phyloP scores from a whole-genome alignment of 1,140 invertebrate genomes.

The Theocolax elegans region DNA sequence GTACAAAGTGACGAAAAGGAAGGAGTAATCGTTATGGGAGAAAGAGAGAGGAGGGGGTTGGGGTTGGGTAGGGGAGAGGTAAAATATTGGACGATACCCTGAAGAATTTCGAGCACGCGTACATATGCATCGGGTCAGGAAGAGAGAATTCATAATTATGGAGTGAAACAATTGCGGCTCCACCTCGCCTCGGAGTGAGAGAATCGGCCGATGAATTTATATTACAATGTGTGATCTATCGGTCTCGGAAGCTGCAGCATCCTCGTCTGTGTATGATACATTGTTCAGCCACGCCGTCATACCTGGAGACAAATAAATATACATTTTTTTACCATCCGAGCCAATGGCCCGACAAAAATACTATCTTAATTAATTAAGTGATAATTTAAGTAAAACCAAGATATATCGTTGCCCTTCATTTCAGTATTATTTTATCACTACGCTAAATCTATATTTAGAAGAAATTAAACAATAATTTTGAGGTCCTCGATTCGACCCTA shows the following conservation, averaged over 20 bases:
- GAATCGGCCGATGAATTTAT: conserved; percentile 4
- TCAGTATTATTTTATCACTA: too few species aligned
- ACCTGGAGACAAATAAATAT: conserved; percentile 17
- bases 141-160: conserved; percentile 33
- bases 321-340: too few species aligned
- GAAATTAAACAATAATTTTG: too few species aligned
- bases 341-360: too few species aligned
- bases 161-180: conserved; percentile 2
- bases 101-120: not conserved
- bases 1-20: conserved; percentile 40
- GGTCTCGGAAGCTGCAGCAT: conserved; percentile 6
- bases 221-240: conserved; percentile 8
- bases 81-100: conserved; percentile 3
- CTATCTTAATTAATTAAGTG: too few species aligned
- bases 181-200: not conserved
- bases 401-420: too few species aligned
- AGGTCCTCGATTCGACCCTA: too few species aligned
- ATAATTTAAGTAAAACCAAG: too few species aligned
- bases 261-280: conserved; percentile 22
- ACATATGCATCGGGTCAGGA: conserved; percentile 21
- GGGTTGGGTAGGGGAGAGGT: conserved; percentile 14
- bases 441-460: too few species aligned
- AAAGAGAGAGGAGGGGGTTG: conserved; percentile 30
- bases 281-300: not conserved
- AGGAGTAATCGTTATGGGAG: not conserved